Base-by-base conservation (phyloP, 2,113 vertebrate species). In the Oceanites oceanicus region DNA sequence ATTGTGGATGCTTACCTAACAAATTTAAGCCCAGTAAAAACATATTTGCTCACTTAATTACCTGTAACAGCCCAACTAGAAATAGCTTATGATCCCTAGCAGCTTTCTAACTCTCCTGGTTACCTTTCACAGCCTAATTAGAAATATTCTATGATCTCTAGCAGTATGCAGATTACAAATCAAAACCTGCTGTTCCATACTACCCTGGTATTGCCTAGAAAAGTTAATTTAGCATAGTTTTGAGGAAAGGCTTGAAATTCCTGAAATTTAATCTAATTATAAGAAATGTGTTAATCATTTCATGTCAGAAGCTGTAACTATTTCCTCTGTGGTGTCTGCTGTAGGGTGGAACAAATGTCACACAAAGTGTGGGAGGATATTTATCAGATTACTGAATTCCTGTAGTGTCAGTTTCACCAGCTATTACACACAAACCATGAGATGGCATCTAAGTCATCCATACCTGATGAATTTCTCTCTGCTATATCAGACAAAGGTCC, bases 401-500 rank as follows among this genome's bases (percentile, higher is more conserved):
- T n/a, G 25, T 32, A 47, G 25, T 45, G 27, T 34, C 0, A 0
- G 42, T 74, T 73, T 88, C 26, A 78, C 13, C 50, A 86, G 17
- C 58, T 79, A 10, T 6, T 55, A 38, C 32, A 61, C 27, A 40
- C 17, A 88, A 79, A 49, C 36, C 9, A 10, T 66, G 62, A 89
- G 34, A 68, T 7, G 10, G 13, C 36, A 72, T 47, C 58, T 68
- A 55, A 79, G 32, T 61, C 6, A 73, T 27, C 76, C 84, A 65
- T 97, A 98, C 98, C 98, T 97, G 97, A 97, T 32, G 92, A 96
- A 58, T 97, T 96, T 59, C 78, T 94, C 71, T 98, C 96, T 62
- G 80, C 93, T 75, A 79, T 29, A 22, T 91, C 86, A 92, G 98
- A 98, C 85, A 98, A 94, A 40, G 96, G 97, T 79, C 98, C 98